Conservation (phyloP, 2,888 invertebrate genomes). For the Heteropelma amictum region DNA sequence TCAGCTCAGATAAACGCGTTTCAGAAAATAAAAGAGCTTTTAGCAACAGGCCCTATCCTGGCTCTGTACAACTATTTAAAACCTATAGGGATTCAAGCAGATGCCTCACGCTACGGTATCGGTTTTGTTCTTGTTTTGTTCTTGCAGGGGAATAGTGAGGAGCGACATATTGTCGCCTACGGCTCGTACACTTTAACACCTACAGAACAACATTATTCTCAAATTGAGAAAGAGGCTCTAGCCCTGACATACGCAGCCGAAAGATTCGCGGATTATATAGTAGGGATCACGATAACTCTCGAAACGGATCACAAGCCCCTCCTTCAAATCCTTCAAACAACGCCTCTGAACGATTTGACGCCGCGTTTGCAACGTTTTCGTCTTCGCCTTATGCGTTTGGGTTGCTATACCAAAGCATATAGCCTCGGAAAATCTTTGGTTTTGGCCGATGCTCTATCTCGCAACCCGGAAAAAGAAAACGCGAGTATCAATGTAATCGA, state of each 20-base stretch:
- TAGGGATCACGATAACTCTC: slow-evolving; percentile 64
- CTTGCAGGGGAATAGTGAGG: not conserved
- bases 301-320: slow-evolving; percentile 74
- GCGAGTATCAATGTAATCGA: slow-evolving; percentile 8
- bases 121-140: not conserved
- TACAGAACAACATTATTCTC: slow-evolving; percentile 61
- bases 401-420: slow-evolving; percentile 43
- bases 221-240: slow-evolving; percentile 74
- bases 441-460: slow-evolving; percentile 66
- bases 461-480: slow-evolving; percentile 33
- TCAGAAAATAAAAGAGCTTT: not conserved
- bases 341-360: slow-evolving; percentile 69
- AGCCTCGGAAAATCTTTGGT: slow-evolving; percentile 47
- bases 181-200: slow-evolving; percentile 66
- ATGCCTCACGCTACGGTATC: not conserved
- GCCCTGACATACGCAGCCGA: slow-evolving; percentile 69
- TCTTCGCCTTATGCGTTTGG: slow-evolving; percentile 53
- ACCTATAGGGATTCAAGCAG: not conserved
- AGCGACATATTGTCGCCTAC: slow-evolving; percentile 68
- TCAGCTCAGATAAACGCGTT: not conserved
- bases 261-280: slow-evolving; percentile 68
- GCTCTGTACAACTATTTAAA: not conserved
- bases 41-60: not conserved
- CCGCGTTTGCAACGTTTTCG: slow-evolving; percentile 71
- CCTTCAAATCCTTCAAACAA: slow-evolving; percentile 67